Evolutionary conservation across 2,113 vertebrate genomes (phyloP), one percentile per base, ranked within the genome.

Genomic region (Oncorhynchus nerka): DNA sequence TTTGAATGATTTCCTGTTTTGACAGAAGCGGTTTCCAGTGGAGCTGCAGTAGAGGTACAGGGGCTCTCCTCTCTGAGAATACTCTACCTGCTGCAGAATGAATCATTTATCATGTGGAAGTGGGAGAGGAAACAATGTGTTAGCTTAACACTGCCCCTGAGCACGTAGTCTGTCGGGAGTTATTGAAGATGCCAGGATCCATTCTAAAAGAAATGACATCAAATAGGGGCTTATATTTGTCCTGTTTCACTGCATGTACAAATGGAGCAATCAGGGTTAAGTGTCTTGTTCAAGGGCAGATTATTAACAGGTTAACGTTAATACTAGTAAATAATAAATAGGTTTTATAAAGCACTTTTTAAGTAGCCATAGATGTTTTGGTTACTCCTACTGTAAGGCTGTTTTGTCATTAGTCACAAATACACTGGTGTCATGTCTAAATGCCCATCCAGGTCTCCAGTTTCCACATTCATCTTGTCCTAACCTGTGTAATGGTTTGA

Each of bases 101-200:
- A 78, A 71, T 82, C 75, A 84, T 91, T 84, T 79, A 84, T 87
- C 78, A 81, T 65, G 51, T 72, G 24, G 67, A 78, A 68, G 51
- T 72, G n/a, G 67, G 79, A 70, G 71, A 81, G 28, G 70, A 75
- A 80, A 80, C 68, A 1, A 51, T 22, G 19, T 73, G 45, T 69
- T 67, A 72, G 75, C 30, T 22, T 77, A 70, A 83, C 19, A 22
- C 9, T 45, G 12, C 77, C 11, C 75, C 74, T 71, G 62, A 73
- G 57, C 68, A 61, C 57, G 16, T 13, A 51, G 66, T 70, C 66
- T 22, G 67, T 57, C 32, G n/a, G 26, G 51, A 4, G 51, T 74
- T 73, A 30, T n/a, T 55, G 49, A 73, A 70, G 24, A 77, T 79
- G 71, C 78, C 28, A 71, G 28, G 64, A 76, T 55, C 80, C 26